Evolutionary conservation across 2,113 vertebrate species (phyloP).

Genomic region (Ceuthmochares aereus): DNA sequence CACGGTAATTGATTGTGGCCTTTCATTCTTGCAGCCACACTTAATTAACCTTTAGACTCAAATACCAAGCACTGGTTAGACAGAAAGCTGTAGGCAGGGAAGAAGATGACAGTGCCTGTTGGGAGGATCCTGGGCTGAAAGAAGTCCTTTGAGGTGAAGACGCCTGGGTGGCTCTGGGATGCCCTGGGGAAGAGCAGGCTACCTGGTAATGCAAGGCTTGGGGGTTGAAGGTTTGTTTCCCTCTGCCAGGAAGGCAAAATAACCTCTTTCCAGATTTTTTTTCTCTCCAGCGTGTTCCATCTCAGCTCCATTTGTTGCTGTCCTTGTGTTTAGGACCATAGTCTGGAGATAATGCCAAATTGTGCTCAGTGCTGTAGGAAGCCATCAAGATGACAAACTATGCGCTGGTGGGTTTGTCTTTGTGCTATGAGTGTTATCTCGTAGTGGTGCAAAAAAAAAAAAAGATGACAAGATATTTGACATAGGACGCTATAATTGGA

Average conservation of each 20-base stretch:
- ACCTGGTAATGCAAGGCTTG: fast-evolving
- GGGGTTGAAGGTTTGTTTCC: neutral
- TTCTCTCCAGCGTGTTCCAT: neutral
- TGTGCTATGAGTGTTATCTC: neutral
- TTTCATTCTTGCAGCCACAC: slow-evolving; percentile 81
- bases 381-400: neutral
- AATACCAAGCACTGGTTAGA: slow-evolving; percentile 79
- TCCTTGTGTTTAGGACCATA: neutral
- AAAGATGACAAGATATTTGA: neutral
- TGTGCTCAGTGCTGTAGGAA: neutral
- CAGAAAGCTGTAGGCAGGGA: slow-evolving; percentile 51
- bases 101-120: slow-evolving; percentile 5
- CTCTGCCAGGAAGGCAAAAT: neutral
- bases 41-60: slow-evolving; percentile 88
- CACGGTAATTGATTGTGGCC: slow-evolving; percentile 80
- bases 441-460: neutral
- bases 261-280: neutral
- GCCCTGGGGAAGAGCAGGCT: neutral
- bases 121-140: slow-evolving; percentile 17
- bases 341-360: neutral
- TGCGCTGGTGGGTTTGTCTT: neutral
- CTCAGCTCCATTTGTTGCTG: neutral
- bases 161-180: neutral
- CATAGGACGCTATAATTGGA: neutral
- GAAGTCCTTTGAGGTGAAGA: neutral